Conservation (phyloP, 2,113 vertebrate genomes). For the Tupaia chinensis region DNA sequence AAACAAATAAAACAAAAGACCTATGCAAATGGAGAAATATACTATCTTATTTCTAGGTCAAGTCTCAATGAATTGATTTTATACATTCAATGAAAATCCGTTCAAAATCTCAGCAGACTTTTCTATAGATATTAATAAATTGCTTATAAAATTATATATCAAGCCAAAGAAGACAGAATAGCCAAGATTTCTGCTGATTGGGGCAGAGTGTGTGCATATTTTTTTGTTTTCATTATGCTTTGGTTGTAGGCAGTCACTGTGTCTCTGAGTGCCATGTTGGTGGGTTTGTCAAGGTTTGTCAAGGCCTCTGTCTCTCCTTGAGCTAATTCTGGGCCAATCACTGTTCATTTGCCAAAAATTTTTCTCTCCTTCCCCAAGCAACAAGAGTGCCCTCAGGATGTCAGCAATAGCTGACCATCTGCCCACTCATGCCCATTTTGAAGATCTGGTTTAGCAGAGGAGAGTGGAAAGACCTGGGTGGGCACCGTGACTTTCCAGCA, state of each 20-base stretch:
- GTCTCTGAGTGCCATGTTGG: no score
- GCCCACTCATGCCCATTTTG: background rate
- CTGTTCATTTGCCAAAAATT: background rate
- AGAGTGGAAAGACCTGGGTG: no score
- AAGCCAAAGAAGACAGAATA: background rate
- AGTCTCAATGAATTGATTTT: background rate
- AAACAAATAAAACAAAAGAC: background rate
- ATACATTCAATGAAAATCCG: background rate
- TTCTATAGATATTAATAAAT: background rate
- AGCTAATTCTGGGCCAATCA: background rate
- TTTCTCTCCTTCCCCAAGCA: background rate
- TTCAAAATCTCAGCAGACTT: background rate
- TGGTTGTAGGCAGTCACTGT: background rate
- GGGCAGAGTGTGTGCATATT: rapidly evolving
- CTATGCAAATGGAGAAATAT: conserved; percentile 29
- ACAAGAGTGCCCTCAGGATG: background rate
- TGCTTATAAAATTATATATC: background rate
- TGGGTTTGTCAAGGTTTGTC: background rate
- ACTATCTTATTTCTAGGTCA: background rate
- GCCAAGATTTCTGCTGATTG: background rate
- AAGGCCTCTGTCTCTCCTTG: background rate
- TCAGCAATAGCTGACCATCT: background rate
- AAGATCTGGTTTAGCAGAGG: background rate
- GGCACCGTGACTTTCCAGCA: background rate
- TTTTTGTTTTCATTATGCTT: background rate